These are phyloP conservation scores for Eristalinus aeneus DNA, from an alignment of 2,888 invertebrate species.

Conservation along the genomic window DNA sequence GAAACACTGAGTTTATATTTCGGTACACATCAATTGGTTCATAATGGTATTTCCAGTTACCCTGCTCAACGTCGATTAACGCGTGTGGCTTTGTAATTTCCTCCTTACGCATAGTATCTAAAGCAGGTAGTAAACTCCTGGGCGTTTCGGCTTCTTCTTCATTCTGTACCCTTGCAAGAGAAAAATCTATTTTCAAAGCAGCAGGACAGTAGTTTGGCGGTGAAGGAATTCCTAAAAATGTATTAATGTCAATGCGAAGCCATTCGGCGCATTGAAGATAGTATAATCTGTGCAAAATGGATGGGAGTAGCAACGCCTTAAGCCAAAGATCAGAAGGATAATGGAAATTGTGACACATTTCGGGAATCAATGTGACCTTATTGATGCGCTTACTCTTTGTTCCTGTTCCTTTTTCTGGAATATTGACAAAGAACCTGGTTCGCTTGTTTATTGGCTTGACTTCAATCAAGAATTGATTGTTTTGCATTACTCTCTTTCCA, in stretches of 20 bases:
- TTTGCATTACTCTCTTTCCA: constrained; percentile 82
- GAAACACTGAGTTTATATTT: constrained; percentile 82
- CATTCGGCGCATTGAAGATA: constrained; percentile 78
- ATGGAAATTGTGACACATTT: constrained; percentile 88
- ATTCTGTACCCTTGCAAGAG: constrained; percentile 75
- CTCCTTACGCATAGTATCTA: constrained; percentile 72
- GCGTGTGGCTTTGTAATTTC: not conserved
- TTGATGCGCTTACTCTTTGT: constrained; percentile 75
- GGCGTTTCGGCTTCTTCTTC: constrained; percentile 73
- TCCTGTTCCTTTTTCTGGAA: constrained; percentile 60
- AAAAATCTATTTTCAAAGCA: constrained; percentile 76
- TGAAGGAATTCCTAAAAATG: constrained; percentile 73
- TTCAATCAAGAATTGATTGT: constrained; percentile 89
- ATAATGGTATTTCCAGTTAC: constrained; percentile 77
- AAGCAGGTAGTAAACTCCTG: constrained; percentile 73
- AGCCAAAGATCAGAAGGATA: constrained; percentile 91
- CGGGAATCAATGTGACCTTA: constrained; percentile 90
- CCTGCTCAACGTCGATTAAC: constrained; percentile 54
- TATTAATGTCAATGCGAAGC: constrained; percentile 79
- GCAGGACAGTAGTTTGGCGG: constrained; percentile 74
- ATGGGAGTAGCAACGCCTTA: constrained; percentile 91
- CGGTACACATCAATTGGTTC: constrained; percentile 87
- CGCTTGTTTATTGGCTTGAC: constrained; percentile 83
- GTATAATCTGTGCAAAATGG: constrained; percentile 87
- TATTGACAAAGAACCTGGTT: constrained; percentile 78